Conservation (phyloP, 92 coral and sea anemone species). For the Desmophyllum pertusum region DNA sequence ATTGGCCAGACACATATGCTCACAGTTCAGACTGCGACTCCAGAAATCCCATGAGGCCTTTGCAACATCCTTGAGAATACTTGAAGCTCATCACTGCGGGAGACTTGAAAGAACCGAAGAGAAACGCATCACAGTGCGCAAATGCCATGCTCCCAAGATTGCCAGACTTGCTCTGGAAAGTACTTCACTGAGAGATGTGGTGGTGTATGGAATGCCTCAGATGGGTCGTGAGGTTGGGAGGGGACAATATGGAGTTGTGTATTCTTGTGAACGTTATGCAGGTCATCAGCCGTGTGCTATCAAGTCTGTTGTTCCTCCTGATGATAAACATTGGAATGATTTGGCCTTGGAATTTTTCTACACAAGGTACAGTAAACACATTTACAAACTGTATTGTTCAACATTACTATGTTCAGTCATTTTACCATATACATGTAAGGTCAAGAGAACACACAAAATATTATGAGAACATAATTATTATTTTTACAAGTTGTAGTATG, state of each 20-base stretch:
- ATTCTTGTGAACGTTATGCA: constrained; percentile 97
- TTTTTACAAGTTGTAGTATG: too few relatives aligned
- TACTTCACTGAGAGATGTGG: constrained; percentile 91
- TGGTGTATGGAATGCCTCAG: constrained; percentile 96
- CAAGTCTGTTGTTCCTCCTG: constrained; percentile 99
- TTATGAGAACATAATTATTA: too few relatives aligned
- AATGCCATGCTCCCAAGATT: constrained; percentile 92
- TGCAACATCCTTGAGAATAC: constrained; percentile 74
- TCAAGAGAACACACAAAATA: too few relatives aligned
- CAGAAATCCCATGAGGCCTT: constrained; percentile 93
- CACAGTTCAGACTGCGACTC: constrained; percentile 90
- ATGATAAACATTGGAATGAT: constrained; percentile 99
- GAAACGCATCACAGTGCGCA: constrained; percentile 88
- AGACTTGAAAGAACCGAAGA: constrained; percentile 93
- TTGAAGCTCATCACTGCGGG: constrained; percentile 90
- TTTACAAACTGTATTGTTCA: too few relatives aligned
- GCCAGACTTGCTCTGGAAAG: constrained; percentile 98
- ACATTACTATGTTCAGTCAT: too few relatives aligned
- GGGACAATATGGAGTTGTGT: constrained; percentile 99
- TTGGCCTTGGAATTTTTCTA: constrained; percentile 95
- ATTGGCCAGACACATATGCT: constrained; percentile 91
- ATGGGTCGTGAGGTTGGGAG: constrained; percentile 98
- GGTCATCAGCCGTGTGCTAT: constrained; percentile 98
- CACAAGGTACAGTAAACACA: constrained; percentile 81
- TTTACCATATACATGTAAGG: too few relatives aligned